phyloP scores from a whole-genome alignment of 2,888 invertebrate species.

The Polymixis lichenea region DNA sequence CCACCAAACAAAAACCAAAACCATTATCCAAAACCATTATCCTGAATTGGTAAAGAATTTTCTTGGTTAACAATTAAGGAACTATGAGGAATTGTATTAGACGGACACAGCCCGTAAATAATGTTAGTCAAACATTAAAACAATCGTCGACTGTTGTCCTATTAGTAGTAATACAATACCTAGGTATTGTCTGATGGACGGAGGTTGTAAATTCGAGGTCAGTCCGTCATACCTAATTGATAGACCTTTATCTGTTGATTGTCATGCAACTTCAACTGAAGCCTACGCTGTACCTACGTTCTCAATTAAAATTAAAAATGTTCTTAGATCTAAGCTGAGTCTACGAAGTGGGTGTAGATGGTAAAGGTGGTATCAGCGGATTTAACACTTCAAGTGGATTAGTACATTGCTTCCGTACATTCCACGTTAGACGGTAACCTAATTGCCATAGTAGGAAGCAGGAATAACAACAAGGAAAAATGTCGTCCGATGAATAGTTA shows the following conservation, averaged over 20 bases:
- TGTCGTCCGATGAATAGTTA: not conserved
- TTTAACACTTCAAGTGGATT: not conserved
- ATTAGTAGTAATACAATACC: constrained; percentile 23
- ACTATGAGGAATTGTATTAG: constrained; percentile 11
- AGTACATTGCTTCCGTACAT: not conserved
- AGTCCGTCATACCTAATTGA: constrained; percentile 69
- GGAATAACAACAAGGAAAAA: not conserved
- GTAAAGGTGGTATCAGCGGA: not conserved
- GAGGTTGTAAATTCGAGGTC: constrained; percentile 72
- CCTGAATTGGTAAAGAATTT: not conserved
- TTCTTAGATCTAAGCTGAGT: not conserved
- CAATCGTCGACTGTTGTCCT: constrained; percentile 44
- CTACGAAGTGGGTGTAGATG: not conserved
- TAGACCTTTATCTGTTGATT: constrained; percentile 69
- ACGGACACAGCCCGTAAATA: constrained; percentile 24
- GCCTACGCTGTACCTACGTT: constrained; percentile 43
- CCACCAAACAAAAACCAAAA: too few relatives aligned
- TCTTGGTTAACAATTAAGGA: constrained; percentile 1
- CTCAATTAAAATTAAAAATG: constrained; percentile 3
- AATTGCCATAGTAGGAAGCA: not conserved
- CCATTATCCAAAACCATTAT: not conserved
- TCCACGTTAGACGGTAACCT: not conserved
- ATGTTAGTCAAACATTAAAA: constrained; percentile 36
- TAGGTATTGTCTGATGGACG: constrained; percentile 62
- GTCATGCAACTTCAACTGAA: constrained; percentile 66